Evolutionary conservation across 2,113 vertebrate species (phyloP).

Genomic region (Plotosus lineatus): DNA sequence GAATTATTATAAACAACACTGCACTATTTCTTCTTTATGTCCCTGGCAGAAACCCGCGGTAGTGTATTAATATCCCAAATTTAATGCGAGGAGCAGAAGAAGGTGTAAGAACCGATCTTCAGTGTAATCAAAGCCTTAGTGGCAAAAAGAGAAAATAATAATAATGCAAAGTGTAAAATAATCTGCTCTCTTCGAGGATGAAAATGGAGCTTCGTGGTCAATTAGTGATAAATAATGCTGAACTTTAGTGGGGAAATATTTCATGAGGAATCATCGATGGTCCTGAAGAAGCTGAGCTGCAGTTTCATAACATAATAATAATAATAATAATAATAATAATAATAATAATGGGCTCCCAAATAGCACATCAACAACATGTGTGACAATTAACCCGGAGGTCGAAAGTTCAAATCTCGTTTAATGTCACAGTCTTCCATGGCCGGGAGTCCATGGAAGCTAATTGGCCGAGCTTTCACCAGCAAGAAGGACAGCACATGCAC

Average conservation of each 20-base stretch:
- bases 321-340: not conserved
- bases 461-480: no score
- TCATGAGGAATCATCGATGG: not conserved
- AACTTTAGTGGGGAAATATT: not conserved
- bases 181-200: not conserved
- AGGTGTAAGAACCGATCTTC: not conserved
- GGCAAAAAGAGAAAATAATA: not conserved
- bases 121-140: not conserved
- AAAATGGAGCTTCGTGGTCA: not conserved
- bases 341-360: no score
- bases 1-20: not conserved
- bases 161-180: not conserved
- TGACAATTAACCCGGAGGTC: no score
- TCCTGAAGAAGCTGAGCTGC: not conserved
- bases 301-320: not conserved
- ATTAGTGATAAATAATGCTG: slow-evolving; percentile 1
- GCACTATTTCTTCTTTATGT: not conserved
- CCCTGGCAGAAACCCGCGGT: not conserved
- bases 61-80: not conserved
- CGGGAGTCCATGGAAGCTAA: no score
- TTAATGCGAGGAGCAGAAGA: not conserved
- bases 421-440: no score
- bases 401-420: no score
- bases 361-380: no score
- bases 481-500: no score